Conservation (phyloP, 2,797 vertebrate species). For the Chromis chromis region DNA sequence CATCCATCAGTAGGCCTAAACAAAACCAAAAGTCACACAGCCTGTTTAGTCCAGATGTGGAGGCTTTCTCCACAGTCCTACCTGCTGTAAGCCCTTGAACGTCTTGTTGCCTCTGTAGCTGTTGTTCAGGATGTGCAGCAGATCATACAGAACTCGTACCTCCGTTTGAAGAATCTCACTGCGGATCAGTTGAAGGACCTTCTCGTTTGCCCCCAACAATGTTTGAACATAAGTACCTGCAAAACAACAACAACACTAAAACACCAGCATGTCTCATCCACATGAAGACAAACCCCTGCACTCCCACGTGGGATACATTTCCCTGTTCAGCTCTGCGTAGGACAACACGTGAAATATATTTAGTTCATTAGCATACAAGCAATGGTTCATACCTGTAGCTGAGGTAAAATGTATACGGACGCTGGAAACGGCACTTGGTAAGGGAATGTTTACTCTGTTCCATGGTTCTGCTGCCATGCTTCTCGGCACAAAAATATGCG, state of each 20-base stretch:
- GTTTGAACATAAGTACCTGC: conserved; percentile 76
- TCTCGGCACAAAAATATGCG: background rate
- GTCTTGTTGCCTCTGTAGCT: conserved; percentile 86
- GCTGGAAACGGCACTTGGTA: conserved; percentile 72
- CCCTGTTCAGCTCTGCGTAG: background rate
- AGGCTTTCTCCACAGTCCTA: conserved; percentile 57
- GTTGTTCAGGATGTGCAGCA: conserved; percentile 87
- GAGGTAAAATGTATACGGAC: conserved; percentile 60
- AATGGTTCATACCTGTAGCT: conserved; percentile 63
- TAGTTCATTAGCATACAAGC: rapidly evolving
- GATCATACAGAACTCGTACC: conserved; percentile 83
- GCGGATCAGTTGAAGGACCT: conserved; percentile 73
- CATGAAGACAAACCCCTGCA: background rate
- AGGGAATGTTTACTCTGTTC: conserved; percentile 78
- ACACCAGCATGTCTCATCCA: background rate
- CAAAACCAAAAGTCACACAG: background rate
- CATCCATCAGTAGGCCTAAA: background rate
- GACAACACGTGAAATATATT: background rate
- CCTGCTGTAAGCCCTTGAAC: conserved; percentile 89
- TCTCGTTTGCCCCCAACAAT: conserved; percentile 71
- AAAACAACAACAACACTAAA: background rate
- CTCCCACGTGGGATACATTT: conserved; percentile 33
- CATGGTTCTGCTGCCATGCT: conserved; percentile 81
- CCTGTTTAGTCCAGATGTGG: too few relatives aligned
- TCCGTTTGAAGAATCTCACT: conserved; percentile 86